A percentile compares a stretch with the other conserved stretches of the same genome.
phyloP scores from a whole-genome alignment of 2,888 invertebrate species.

The Uloborus plumipes region DNA sequence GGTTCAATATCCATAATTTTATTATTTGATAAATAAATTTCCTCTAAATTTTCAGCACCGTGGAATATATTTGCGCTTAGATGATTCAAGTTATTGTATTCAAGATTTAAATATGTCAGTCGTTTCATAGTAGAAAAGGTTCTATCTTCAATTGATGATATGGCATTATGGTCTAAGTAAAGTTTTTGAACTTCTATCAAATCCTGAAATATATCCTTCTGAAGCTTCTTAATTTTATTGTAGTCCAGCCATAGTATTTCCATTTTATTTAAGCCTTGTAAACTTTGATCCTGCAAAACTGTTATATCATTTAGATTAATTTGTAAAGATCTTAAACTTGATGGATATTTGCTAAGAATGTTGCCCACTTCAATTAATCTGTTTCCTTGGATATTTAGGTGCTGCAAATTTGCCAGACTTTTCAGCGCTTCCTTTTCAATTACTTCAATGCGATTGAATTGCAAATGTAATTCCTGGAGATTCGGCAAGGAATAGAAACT shows the following conservation, averaged over 20 bases:
- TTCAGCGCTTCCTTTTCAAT: constrained; percentile 74
- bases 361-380: constrained; percentile 82
- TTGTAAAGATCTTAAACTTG: constrained; percentile 73
- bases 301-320: constrained; percentile 83
- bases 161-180: constrained; percentile 84
- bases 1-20: constrained; percentile 64
- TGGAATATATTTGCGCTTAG: constrained; percentile 66
- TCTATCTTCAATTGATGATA: constrained; percentile 84
- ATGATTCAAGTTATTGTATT: constrained; percentile 68
- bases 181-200: constrained; percentile 83
- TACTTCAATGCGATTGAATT: constrained; percentile 85
- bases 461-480: constrained; percentile 87
- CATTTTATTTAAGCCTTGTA: constrained; percentile 81
- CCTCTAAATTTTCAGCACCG: constrained; percentile 66
- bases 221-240: constrained; percentile 82
- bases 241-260: constrained; percentile 90
- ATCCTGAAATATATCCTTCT: constrained; percentile 82
- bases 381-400: constrained; percentile 89
- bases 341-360: constrained; percentile 76
- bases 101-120: constrained; percentile 71
- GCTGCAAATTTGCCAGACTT: constrained; percentile 77
- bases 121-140: constrained; percentile 82
- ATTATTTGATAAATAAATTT: constrained; percentile 62
- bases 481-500: constrained; percentile 86
- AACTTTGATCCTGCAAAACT: constrained; percentile 82